phyloP scores from a whole-genome alignment of 1,140 invertebrate species.

The Orussus abietinus region DNA sequence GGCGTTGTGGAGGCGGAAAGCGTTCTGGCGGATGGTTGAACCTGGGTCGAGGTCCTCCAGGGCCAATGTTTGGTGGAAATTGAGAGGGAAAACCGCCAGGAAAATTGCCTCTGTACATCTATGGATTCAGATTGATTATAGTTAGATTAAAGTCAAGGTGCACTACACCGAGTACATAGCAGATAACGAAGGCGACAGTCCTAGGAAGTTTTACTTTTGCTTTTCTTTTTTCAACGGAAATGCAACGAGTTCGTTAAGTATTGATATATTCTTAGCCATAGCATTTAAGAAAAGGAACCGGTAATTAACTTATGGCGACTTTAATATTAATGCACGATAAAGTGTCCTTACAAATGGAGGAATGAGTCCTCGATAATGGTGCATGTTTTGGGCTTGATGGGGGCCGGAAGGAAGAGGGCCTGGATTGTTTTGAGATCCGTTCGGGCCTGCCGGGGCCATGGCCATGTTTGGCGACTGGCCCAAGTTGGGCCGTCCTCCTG shows the following conservation, averaged over 20 bases:
- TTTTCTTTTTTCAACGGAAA: too few relatives aligned
- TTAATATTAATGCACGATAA: too few relatives aligned
- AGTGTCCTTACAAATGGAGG: constrained; percentile 72
- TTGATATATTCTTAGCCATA: too few relatives aligned
- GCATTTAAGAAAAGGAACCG: too few relatives aligned
- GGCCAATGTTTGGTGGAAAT: constrained; percentile 45
- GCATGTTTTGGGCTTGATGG: constrained; percentile 45
- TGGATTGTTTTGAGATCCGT: constrained; percentile 40
- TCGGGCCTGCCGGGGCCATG: constrained; percentile 64
- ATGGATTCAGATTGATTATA: constrained; percentile 3
- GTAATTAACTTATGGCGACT: too few relatives aligned
- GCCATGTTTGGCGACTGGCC: constrained; percentile 52
- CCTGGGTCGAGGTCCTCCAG: constrained; percentile 43
- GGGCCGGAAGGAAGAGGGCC: constrained; percentile 45
- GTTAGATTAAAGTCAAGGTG: too few relatives aligned
- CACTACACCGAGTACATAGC: too few relatives aligned
- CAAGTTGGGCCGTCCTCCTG: constrained; percentile 53
- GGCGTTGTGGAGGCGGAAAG: constrained; percentile 29
- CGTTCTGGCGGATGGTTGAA: constrained; percentile 49
- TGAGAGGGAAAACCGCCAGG: constrained; percentile 46
- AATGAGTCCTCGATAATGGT: constrained; percentile 69
- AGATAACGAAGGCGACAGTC: too few relatives aligned
- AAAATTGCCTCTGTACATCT: constrained; percentile 54
- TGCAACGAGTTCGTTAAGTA: too few relatives aligned
- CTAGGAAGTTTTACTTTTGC: too few relatives aligned